Base-by-base conservation (phyloP, 2,888 invertebrate species). In the Sussaba pulchella region DNA sequence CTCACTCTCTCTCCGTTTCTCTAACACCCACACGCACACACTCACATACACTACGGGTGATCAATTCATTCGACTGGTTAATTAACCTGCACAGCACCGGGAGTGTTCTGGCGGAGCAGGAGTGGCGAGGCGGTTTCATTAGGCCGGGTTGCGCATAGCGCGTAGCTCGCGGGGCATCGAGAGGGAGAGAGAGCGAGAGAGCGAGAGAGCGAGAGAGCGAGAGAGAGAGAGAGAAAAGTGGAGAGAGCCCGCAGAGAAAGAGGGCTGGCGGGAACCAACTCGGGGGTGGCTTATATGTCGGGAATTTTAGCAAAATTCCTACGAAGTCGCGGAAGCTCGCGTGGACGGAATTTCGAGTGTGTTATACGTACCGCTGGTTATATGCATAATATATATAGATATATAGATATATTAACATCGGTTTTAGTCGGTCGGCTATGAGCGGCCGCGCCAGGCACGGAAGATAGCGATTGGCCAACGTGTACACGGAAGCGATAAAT, bases 11-110 rank as follows among this genome's bases (percentile, higher is more conserved):
- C 63, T 14, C 24, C 17, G 24, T n/a, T n/a, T 41, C 31, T 43
- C 57, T 45, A 17, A 9, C 31, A 21, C 14, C n/a, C 31, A 31
- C 31, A 31, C 31, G 6, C 31, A 31, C 31, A 31, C 31, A 31
- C 31, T 2, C 31, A 31, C 31, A 6, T n/a, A n/a, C 52, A 21
- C 61, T 21, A 14, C n/a, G 78, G 82, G 87, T 87, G 88, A 89
- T 89, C 88, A 89, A 90, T 89, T 88, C 87, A 89, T 87, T 85
- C 83, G 86, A 86, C 84, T 83, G 87, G 86, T 88, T 88, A 89
- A 89, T 89, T 89, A 89, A 86, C 86, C 83, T 81, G 82, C 83
- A n/a, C n/a, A 78, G 78, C 36, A 75, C 43, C 63, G 57, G 54
- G 66, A 72, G 76, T 59, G 64, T n/a, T n/a, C n/a, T n/a, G n/a